A percentile compares a stretch with the other conserved stretches of the same genome.
Evolutionary conservation across 1,140 invertebrate genomes (phyloP).

Genomic region (Bombus breviceps): DNA sequence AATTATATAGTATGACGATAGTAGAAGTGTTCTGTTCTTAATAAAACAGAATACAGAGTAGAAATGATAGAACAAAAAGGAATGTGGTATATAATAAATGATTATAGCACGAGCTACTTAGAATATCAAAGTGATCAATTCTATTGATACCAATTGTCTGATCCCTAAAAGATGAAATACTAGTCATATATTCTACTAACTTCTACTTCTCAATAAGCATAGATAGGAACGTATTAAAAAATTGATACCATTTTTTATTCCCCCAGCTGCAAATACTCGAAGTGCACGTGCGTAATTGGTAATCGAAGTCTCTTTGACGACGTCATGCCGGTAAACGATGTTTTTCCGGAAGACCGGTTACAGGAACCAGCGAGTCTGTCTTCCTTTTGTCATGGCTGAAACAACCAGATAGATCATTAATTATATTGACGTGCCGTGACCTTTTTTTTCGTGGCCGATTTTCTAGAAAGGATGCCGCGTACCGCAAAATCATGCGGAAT

Average conservation of each 20-base stretch:
- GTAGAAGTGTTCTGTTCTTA: neutral
- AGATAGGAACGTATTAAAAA: neutral
- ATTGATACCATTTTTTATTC: neutral
- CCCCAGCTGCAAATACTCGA: neutral
- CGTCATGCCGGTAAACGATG: conserved; percentile 65
- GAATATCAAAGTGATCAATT: neutral
- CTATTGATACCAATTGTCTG: neutral
- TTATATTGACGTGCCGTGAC: conserved; percentile 64
- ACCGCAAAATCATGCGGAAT: conserved; percentile 65
- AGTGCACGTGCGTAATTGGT: conserved; percentile 33
- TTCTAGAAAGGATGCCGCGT: conserved; percentile 53
- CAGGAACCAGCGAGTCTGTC: conserved; percentile 33
- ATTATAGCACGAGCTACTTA: neutral
- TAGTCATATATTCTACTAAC: neutral
- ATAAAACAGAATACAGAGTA: too few species aligned
- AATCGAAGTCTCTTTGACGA: conserved; percentile 23
- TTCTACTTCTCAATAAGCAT: neutral
- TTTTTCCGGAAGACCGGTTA: conserved; percentile 48
- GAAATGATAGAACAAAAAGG: neutral
- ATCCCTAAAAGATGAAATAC: too few species aligned
- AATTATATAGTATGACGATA: neutral
- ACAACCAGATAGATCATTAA: conserved; percentile 64
- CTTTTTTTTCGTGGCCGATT: conserved; percentile 54
- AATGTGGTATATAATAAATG: too few species aligned
- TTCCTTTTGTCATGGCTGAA: conserved; percentile 46